These are phyloP conservation scores for Brachyptera risi DNA, from an alignment of 2,888 invertebrate genomes.

Conservation along the genomic window DNA sequence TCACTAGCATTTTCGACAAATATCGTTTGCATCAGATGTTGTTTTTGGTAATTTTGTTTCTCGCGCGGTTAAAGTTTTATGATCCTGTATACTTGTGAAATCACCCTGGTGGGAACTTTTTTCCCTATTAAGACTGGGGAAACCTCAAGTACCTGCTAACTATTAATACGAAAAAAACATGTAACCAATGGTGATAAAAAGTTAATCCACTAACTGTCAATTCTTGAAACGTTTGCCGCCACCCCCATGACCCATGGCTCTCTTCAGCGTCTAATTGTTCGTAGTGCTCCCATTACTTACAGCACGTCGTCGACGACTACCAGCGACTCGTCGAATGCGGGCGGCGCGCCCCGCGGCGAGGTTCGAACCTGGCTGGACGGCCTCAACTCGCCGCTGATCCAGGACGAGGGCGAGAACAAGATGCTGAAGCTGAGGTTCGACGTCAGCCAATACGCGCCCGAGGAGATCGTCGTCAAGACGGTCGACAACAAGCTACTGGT, in stretches of 20 bases:
- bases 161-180: no score
- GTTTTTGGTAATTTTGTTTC: no score
- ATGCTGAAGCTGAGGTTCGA: constrained; percentile 93
- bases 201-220: no score
- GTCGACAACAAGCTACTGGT: constrained; percentile 96
- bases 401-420: constrained; percentile 92
- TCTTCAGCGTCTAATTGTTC: not conserved
- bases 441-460: constrained; percentile 91
- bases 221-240: not conserved
- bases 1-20: no score
- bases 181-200: no score
- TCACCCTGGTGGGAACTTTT: no score
- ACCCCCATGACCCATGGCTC: not conserved
- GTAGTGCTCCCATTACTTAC: constrained; percentile 40
- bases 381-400: constrained; percentile 87
- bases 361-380: constrained; percentile 75
- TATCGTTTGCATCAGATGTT: no score
- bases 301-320: constrained; percentile 59
- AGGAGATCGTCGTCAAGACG: constrained; percentile 98
- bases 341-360: constrained; percentile 44
- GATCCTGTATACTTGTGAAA: no score
- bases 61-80: no score
- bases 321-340: constrained; percentile 53
- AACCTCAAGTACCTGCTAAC: no score
- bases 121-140: no score